Base-by-base conservation (phyloP, 1,140 invertebrate species). In the Drosophila sp. region DNA sequence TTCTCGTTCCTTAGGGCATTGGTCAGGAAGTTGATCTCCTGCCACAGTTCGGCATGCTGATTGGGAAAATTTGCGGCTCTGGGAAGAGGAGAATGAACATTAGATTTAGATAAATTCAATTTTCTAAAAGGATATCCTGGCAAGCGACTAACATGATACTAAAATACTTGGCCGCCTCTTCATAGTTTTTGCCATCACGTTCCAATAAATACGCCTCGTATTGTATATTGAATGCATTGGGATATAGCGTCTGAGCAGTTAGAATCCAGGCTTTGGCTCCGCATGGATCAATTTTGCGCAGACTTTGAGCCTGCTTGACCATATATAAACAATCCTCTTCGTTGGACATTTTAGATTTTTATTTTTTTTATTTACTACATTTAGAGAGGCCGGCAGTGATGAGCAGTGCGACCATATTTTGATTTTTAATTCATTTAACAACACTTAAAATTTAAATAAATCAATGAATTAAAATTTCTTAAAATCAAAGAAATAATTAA, bases 191-290 rank as follows among this genome's bases (percentile, higher is more conserved):
- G 3, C 95, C 95, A 68, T 95, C 93, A 91, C 97, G 97, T 85
- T 97, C 96, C 79, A 97, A 94, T 60, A 94, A 91, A 86, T 97
- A 98, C 0, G 96, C 96, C 93, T 97, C 96, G 92, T 96, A 96
- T 94, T 98, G 96, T 54, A 98, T 95, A 80, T 95, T 95, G 84
- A 97, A 97, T 90, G 97, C 97, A 35, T 95, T 94, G 0, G 97
- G 97, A 93, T 96, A 97, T 66, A 98, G 93, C 6, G 96, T 96
- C 94, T 96, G 97, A 0, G 97, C 97, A 6, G 96, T 97, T n/a
- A 98, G 94, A 92, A 98, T 95, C 97, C 97, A 98, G 25, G 97
- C 96, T 94, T 97, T 97, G 1, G 97, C 96, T 35, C 95, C 94
- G 92, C 94, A 94, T 68, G 96, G 94, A 92, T 97, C 96, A 35